phyloP scores from a whole-genome alignment of 2,888 invertebrate genomes.

The Dastarcus helophoroides region DNA sequence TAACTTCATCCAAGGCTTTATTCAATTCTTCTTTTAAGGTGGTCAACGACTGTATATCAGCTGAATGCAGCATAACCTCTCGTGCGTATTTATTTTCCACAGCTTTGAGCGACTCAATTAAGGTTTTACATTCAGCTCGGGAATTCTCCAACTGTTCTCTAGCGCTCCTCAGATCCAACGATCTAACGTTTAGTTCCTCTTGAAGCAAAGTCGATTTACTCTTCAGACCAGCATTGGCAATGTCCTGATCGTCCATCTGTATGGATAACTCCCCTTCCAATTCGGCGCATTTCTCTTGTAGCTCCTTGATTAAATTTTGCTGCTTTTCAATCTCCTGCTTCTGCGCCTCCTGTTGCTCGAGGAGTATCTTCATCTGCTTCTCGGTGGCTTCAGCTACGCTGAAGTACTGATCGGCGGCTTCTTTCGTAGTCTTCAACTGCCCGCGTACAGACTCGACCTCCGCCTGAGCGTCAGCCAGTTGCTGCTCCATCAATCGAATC shows the following conservation, averaged over 20 bases:
- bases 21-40: conserved; percentile 57
- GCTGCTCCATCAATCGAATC: conserved; percentile 58
- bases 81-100: conserved; percentile 71
- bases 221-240: conserved; percentile 44
- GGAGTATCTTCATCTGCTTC: conserved; percentile 50
- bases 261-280: conserved; percentile 60
- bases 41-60: conserved; percentile 56
- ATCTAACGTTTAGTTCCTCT: conserved; percentile 46
- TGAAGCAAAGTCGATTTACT: conserved; percentile 43
- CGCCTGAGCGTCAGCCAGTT: conserved; percentile 47
- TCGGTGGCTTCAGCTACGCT: conserved; percentile 75
- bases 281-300: conserved; percentile 45
- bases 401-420: conserved; percentile 75
- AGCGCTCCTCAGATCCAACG: conserved; percentile 46
- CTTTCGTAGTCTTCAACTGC: conserved; percentile 60
- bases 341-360: conserved; percentile 41
- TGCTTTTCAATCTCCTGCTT: conserved; percentile 42
- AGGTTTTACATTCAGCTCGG: conserved; percentile 48
- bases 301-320: conserved; percentile 51
- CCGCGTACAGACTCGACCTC: conserved; percentile 58
- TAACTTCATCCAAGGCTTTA: conserved; percentile 50
- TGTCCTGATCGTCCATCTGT: conserved; percentile 51
- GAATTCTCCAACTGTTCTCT: conserved; percentile 50
- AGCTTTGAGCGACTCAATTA: conserved; percentile 51
- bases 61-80: conserved; percentile 68